Evolutionary conservation across 2,888 invertebrate genomes (phyloP), one percentile per base, ranked within the genome.

Genomic region (Eustalomyia histrio): DNA sequence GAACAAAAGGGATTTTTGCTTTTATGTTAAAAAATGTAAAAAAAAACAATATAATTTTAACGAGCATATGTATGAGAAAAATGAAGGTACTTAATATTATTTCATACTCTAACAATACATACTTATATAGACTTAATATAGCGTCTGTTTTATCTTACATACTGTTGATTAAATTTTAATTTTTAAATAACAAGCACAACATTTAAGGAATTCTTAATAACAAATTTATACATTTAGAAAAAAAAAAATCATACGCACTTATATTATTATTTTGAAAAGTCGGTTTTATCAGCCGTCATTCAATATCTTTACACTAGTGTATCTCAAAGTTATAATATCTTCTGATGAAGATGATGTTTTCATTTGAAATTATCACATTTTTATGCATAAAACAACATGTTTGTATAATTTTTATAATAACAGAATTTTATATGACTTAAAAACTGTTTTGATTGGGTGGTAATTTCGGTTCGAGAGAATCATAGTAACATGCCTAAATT

Each of bases 1-100:
- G 29, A 35, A 61, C 24, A 35, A 17, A 61, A 63, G 14, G 14
- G 10, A 63, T 35, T 8, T 39, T 29, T 29, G 29, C 24, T 21
- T 43, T 21, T 21, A 29, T 16, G 29, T 29, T 3, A 29, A 29
- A 29, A 52, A 33, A 24, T 33, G 33, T n/a, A 43, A 17, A 5
- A 65, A 29, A 17, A 63, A 16, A 16, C 33, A 43, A 5, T 47
- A 47, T 6, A 47, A 39, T 39, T 6, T 6, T n/a, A 47, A 14
- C n/a, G 6, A n/a, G 2, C 3, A n/a, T 39, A 47, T 12, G 12
- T 43, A 53, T 58, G 24, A 24, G 35, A 76, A 65, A 69, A 71
- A 76, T 65, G 24, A 65, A 43, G 53, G 24, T 52, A 71, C 58
- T 76, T 76, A 71, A 58, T 71, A 60, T 58, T 18, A 43, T 58